These are phyloP conservation scores for Cheumatopsyche charites DNA, from an alignment of 1,140 invertebrate genomes.

Conservation along the genomic window DNA sequence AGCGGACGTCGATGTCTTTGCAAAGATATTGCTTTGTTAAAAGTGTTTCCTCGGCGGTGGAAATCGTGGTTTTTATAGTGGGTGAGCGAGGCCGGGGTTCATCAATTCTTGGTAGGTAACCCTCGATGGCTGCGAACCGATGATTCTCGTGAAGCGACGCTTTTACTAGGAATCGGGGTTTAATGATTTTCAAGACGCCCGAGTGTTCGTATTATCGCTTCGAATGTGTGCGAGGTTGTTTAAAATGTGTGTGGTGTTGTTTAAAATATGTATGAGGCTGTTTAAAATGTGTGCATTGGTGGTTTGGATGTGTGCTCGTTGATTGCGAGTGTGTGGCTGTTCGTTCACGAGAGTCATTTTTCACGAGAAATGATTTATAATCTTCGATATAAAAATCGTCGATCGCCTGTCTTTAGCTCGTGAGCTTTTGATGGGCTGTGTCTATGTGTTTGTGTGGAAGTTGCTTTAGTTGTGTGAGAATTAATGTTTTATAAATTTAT, in stretches of 20 bases:
- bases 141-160: constrained; percentile 45
- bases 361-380: constrained; percentile 36
- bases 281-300: not conserved
- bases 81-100: constrained; percentile 40
- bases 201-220: not conserved
- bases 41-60: constrained; percentile 46
- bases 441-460: not conserved
- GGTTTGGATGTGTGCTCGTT: not conserved
- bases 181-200: constrained; percentile 46
- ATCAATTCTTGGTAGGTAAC: constrained; percentile 47
- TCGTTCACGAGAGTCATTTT: constrained; percentile 28
- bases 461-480: not conserved
- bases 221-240: no score
- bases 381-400: constrained; percentile 5
- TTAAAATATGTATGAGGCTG: not conserved
- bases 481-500: not conserved
- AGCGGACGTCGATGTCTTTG: constrained; percentile 45
- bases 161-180: constrained; percentile 48
- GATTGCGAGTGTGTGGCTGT: not conserved
- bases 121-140: constrained; percentile 44
- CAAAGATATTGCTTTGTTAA: constrained; percentile 47
- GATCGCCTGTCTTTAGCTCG: not conserved
- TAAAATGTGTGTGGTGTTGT: not conserved
- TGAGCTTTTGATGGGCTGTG: not conserved
- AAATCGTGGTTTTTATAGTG: constrained; percentile 49